Conservation (phyloP, 37 sponge, comb jelly and placozoan species). For the Mnemiopsis leidyi region DNA sequence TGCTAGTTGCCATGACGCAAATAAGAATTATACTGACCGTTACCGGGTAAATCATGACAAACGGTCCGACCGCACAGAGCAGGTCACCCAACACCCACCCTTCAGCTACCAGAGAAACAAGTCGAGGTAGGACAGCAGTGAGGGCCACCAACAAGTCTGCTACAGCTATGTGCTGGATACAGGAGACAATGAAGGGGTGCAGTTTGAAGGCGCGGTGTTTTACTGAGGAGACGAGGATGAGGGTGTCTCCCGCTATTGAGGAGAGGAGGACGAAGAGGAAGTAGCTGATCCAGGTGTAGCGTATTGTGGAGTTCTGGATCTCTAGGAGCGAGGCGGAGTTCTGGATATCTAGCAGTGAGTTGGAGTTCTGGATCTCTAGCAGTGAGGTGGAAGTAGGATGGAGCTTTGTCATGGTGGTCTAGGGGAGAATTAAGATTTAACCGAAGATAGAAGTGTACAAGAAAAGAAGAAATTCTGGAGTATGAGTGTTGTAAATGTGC, state of each 20-base stretch:
- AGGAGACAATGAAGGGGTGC: background rate
- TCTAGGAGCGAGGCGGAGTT: too few species aligned
- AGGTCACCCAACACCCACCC: background rate
- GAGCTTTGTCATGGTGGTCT: too few species aligned
- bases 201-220: background rate
- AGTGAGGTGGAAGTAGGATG: too few species aligned
- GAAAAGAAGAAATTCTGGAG: too few species aligned
- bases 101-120: background rate
- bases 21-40: background rate
- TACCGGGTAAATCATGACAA: background rate
- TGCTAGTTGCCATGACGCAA: background rate
- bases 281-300: background rate
- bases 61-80: background rate
- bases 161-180: background rate
- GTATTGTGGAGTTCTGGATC: background rate
- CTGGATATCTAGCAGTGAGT: too few species aligned
- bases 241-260: background rate
- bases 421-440: too few species aligned
- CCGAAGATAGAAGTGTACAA: too few species aligned
- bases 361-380: too few species aligned
- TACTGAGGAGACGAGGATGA: background rate
- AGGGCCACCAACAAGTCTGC: background rate
- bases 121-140: background rate
- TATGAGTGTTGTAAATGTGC: too few species aligned
- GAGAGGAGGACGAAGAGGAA: background rate